A percentile compares a stretch with the other conserved stretches of the same genome.
phyloP scores from a whole-genome alignment of 2,888 invertebrate genomes.

The Parascotia fuliginaria region DNA sequence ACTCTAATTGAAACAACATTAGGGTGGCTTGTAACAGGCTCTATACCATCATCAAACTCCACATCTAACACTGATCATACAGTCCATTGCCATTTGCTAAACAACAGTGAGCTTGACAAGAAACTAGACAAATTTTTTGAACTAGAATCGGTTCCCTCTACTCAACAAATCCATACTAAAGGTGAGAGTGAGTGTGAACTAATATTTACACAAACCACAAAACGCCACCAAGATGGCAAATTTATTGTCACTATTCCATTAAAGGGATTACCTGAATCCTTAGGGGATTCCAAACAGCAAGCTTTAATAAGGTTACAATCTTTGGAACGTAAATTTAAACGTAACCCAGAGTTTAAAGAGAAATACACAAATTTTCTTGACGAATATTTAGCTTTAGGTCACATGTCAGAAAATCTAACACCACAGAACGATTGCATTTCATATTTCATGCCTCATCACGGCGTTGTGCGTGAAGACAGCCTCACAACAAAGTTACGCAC shows the following conservation, averaged over 20 bases:
- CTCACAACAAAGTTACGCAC: too few relatives aligned
- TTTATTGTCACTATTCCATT: conserved; percentile 16
- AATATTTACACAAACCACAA: conserved; percentile 6
- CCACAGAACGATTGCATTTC: not conserved
- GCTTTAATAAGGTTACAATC: conserved; percentile 6
- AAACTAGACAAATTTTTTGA: too few relatives aligned
- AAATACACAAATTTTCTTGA: conserved; percentile 1
- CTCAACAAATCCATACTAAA: too few relatives aligned
- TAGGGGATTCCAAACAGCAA: conserved; percentile 12
- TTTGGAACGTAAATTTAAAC: conserved; percentile 10
- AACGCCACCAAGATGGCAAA: too few relatives aligned
- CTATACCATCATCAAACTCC: not conserved
- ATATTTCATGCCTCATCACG: too few relatives aligned
- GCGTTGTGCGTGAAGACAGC: not conserved
- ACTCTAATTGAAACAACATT: not conserved
- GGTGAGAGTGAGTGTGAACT: conserved; percentile 8
- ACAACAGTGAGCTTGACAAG: too few relatives aligned
- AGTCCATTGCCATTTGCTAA: too few relatives aligned
- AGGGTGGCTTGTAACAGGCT: not conserved
- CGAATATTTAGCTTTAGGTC: too few relatives aligned
- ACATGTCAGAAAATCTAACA: not conserved
- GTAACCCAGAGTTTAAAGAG: conserved; percentile 2
- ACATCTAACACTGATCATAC: not conserved
- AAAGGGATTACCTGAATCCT: not conserved
- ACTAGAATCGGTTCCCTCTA: too few relatives aligned